Evolutionary conservation across 2,888 invertebrate genomes (phyloP).

Genomic region (Pasiphila rectangulata): DNA sequence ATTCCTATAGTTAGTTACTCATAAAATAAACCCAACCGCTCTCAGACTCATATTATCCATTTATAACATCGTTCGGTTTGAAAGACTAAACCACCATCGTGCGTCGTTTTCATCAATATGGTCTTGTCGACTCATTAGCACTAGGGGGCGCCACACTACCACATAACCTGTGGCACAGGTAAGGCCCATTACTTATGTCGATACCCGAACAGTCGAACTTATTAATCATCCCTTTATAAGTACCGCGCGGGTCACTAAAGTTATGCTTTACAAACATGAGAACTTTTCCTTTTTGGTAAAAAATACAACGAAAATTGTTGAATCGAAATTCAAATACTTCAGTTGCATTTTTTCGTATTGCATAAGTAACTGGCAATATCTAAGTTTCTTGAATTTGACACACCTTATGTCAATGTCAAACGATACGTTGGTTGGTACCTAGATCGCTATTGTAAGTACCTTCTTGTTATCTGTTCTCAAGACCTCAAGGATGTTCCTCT

Average conservation of each 20-base stretch:
- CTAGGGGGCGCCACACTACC: conserved; percentile 56
- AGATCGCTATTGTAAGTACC: no score
- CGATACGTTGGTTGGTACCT: no score
- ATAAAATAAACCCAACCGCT: no score
- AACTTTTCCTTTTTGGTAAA: neutral
- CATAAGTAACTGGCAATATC: no score
- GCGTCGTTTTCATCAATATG: conserved; percentile 1
- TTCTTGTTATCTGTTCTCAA: no score
- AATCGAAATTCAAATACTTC: no score
- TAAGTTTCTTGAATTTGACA: no score
- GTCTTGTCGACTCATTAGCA: conserved; percentile 61
- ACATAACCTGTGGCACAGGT: conserved; percentile 42
- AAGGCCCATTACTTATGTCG: conserved; percentile 64
- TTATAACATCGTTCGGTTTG: neutral
- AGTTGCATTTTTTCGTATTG: no score
- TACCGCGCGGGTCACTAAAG: conserved; percentile 45
- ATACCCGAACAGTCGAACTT: conserved; percentile 58
- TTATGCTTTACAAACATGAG: conserved; percentile 19
- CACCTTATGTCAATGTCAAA: no score
- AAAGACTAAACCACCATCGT: neutral
- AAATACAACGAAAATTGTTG: neutral
- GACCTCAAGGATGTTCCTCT: no score
- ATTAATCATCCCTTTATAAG: conserved; percentile 68
- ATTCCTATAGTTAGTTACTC: no score
- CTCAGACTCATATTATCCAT: neutral